Conservation (phyloP, 2,797 vertebrate genomes). For the Tragopan temminckii region DNA sequence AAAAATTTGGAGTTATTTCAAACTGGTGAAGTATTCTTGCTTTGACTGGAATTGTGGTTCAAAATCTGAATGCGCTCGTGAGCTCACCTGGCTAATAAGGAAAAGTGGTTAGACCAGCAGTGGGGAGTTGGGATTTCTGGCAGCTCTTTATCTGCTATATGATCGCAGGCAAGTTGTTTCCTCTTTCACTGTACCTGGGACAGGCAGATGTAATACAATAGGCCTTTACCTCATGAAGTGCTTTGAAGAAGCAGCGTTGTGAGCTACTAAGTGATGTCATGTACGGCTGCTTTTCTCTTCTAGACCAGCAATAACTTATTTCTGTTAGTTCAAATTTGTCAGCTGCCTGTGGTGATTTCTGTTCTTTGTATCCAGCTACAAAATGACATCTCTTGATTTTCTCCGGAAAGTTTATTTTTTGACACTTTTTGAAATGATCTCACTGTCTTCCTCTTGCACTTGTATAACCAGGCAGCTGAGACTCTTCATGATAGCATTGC, state of each 20-base stretch:
- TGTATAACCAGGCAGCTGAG: neutral
- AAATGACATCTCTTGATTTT: neutral
- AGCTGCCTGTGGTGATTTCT: neutral
- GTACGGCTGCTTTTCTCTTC: neutral
- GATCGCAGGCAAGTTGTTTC: neutral
- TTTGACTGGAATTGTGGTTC: neutral
- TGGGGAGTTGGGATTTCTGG: neutral
- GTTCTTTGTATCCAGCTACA: neutral
- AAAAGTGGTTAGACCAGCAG: neutral
- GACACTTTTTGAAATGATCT: neutral
- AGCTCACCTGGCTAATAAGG: neutral
- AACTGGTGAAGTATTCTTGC: neutral
- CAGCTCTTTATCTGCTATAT: neutral
- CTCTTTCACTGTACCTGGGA: neutral
- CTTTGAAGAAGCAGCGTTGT: neutral
- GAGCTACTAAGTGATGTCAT: neutral
- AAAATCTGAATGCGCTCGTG: neutral
- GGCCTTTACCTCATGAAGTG: neutral
- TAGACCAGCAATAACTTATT: neutral
- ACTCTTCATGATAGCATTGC: neutral
- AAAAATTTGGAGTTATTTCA: neutral
- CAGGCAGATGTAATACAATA: neutral
- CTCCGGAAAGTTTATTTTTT: neutral
- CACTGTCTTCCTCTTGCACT: neutral
- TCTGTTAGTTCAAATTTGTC: neutral